These are phyloP conservation scores for Calameuta idolon DNA, from an alignment of 2,888 invertebrate genomes.

Conservation along the genomic window DNA sequence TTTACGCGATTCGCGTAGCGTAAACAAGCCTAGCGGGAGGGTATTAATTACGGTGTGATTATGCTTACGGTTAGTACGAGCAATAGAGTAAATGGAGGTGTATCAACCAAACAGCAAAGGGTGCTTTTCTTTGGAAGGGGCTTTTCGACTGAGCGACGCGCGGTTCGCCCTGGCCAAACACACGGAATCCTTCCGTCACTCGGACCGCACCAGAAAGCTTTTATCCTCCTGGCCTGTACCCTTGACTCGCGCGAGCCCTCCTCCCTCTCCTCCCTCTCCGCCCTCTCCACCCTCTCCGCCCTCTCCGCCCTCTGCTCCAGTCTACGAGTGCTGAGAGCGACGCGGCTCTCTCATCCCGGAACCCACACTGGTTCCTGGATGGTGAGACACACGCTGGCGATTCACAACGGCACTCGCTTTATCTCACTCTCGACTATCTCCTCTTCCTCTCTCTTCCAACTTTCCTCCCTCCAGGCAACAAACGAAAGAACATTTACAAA, in stretches of 20 bases:
- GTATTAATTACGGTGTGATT: too few species aligned
- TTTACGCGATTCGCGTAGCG: too few species aligned
- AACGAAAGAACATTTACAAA: conserved; percentile 47
- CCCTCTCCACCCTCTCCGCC: background rate
- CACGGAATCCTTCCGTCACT: conserved; percentile 58
- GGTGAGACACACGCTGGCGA: too few species aligned
- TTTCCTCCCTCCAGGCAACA: conserved; percentile 25
- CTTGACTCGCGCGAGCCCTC: conserved; percentile 46
- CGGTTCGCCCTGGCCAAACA: conserved; percentile 50
- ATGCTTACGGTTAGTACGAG: too few species aligned
- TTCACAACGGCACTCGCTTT: too few species aligned
- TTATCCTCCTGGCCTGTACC: conserved; percentile 50
- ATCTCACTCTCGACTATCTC: background rate
- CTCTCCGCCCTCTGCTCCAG: conserved; percentile 28
- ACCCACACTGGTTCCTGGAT: too few species aligned
- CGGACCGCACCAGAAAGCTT: conserved; percentile 54
- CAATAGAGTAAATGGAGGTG: too few species aligned
- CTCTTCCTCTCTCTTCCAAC: background rate
- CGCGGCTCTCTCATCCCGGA: conserved; percentile 3
- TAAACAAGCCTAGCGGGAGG: too few species aligned
- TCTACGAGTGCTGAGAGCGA: background rate
- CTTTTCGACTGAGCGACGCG: conserved; percentile 37
- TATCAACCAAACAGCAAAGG: too few species aligned
- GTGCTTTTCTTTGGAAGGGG: conserved; percentile 56
- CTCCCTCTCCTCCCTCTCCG: too few species aligned